Evolutionary conservation across 2,797 vertebrate genomes (phyloP).

Genomic region (Arrhamphus sclerolepis): DNA sequence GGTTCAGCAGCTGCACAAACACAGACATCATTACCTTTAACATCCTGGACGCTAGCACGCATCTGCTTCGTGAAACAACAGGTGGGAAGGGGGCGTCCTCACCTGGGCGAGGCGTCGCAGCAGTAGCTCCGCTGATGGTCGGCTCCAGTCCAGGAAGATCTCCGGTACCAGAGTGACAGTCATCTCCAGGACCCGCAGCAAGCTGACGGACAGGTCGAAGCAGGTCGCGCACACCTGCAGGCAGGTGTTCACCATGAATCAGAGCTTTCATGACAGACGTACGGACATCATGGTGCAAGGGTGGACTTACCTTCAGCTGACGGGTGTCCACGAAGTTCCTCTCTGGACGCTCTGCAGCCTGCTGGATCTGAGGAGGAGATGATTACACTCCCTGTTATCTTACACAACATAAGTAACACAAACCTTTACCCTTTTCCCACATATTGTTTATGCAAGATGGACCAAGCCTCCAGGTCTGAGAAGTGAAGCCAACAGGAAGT

Average conservation of each 20-base stretch:
- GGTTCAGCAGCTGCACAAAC: constrained; percentile 89
- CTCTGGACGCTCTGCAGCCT: constrained; percentile 95
- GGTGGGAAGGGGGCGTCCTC: neutral
- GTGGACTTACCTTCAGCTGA: constrained; percentile 88
- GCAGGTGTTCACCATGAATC: neutral
- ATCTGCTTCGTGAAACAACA: neutral
- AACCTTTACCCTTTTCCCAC: no score
- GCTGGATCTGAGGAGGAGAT: constrained; percentile 87
- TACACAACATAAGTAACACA: no score
- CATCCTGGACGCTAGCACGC: no score
- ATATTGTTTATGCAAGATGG: no score
- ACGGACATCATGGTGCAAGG: neutral
- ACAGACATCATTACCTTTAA: no score
- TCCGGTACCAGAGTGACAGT: constrained; percentile 93
- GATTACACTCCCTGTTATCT: no score
- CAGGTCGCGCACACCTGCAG: constrained; percentile 92
- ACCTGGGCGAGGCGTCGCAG: constrained; percentile 92
- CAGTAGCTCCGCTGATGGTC: constrained; percentile 92
- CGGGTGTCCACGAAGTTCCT: constrained; percentile 97
- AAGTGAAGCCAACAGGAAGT: no score
- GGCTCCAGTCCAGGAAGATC: constrained; percentile 94
- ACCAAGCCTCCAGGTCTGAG: no score
- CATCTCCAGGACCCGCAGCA: constrained; percentile 97
- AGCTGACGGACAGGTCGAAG: constrained; percentile 98
- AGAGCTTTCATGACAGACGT: neutral